Conservation (phyloP, 64 coral and sea anemone genomes). For the Actinia equina region DNA sequence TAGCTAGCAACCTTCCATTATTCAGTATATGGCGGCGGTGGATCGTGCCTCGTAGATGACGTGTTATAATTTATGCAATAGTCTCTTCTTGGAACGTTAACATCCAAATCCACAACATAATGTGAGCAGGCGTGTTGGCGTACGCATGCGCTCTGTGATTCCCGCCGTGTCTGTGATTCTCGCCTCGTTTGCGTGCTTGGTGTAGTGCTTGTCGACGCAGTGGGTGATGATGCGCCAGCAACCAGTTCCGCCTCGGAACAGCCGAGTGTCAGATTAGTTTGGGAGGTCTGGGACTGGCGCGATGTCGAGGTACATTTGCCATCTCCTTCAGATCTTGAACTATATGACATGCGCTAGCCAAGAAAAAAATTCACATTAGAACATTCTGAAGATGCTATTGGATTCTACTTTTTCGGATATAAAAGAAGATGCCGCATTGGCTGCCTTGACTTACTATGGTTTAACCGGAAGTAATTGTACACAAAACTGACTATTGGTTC, state of each 20-base stretch:
- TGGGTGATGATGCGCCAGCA: neutral
- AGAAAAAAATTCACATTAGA: neutral
- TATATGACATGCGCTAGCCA: neutral
- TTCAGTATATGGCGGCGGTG: slow-evolving; percentile 80
- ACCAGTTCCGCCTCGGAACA: slow-evolving; percentile 23
- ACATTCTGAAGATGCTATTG: neutral
- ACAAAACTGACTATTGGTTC: too few relatives aligned
- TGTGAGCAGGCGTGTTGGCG: slow-evolving; percentile 57
- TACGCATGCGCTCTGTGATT: slow-evolving; percentile 42
- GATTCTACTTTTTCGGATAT: too few relatives aligned
- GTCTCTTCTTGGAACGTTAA: slow-evolving; percentile 66
- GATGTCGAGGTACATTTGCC: slow-evolving; percentile 74
- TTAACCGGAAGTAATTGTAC: too few relatives aligned
- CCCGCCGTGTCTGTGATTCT: slow-evolving; percentile 30
- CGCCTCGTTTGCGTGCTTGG: slow-evolving; percentile 22
- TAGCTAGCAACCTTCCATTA: neutral
- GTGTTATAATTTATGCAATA: slow-evolving; percentile 73
- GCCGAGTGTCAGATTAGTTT: slow-evolving; percentile 60
- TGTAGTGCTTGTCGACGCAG: neutral
- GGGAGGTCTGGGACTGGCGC: slow-evolving; percentile 79
- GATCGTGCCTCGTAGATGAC: slow-evolving; percentile 56
- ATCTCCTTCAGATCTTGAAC: slow-evolving; percentile 83
- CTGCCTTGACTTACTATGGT: too few relatives aligned
- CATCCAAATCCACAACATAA: slow-evolving; percentile 77
- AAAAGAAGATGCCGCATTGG: too few relatives aligned